Evolutionary conservation across 37 sponge, comb jelly and placozoan genomes (phyloP).

Genomic region (Beroe forskalii): DNA sequence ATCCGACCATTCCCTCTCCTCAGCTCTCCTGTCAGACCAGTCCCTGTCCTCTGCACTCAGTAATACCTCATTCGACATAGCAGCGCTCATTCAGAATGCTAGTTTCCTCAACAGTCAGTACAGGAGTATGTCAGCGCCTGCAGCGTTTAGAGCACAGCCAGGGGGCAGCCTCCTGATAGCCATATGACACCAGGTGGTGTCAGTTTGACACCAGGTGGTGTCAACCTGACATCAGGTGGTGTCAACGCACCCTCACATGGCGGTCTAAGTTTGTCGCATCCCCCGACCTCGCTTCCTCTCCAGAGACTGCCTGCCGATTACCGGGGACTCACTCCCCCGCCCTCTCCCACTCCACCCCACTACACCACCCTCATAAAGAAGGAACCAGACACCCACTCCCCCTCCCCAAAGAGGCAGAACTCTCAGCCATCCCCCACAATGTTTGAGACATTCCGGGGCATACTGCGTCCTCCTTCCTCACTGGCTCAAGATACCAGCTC

Average conservation of each 20-base stretch:
- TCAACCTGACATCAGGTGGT: no score
- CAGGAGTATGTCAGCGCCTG: conserved; percentile 38
- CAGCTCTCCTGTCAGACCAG: no score
- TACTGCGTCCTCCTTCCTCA: not conserved
- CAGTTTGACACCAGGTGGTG: no score
- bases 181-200: no score
- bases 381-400: not conserved
- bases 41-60: not conserved
- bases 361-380: not conserved
- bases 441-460: not conserved
- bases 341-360: conserved; percentile 30
- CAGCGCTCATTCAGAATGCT: conserved; percentile 32
- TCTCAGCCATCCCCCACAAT: not conserved
- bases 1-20: not conserved
- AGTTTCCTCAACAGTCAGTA: not conserved
- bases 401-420: conserved; percentile 23
- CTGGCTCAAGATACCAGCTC: not conserved
- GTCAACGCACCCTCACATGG: no score
- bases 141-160: not conserved
- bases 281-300: no score
- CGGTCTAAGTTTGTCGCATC: no score
- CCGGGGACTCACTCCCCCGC: conserved; percentile 10
- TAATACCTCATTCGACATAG: conserved; percentile 8
- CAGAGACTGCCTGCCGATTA: not conserved
- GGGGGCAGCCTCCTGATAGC: no score